Percentiles rank a stretch among this genome's conserved stretches.
Conservation (phyloP, 2,888 invertebrate species). For the Perizoma flavofasciatum region DNA sequence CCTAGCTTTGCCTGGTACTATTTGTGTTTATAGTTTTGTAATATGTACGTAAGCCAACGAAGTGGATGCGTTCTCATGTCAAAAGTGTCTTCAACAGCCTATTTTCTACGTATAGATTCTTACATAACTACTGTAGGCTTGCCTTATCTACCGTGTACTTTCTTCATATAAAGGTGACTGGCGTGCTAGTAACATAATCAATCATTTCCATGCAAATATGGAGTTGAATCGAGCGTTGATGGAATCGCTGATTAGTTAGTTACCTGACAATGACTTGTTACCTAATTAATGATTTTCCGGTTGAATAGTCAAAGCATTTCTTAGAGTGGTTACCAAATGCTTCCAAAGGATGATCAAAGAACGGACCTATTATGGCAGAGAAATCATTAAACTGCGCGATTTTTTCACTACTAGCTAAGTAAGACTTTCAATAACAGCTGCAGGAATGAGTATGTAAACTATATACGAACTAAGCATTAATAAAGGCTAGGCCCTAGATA, state of each 20-base stretch:
- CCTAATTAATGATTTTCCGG: no score
- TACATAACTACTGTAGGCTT: slow-evolving; percentile 31
- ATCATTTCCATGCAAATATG: slow-evolving; percentile 21
- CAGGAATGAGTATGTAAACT: not conserved
- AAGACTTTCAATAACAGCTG: no score
- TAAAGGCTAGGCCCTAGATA: slow-evolving; percentile 29
- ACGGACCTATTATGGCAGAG: no score
- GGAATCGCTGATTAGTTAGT: slow-evolving; percentile 5
- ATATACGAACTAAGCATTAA: not conserved
- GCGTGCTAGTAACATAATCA: slow-evolving; percentile 17
- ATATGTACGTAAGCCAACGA: slow-evolving; percentile 43
- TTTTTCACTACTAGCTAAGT: no score
- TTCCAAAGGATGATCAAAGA: no score
- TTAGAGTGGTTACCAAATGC: no score
- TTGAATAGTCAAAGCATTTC: no score
- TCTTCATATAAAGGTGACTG: slow-evolving; percentile 26
- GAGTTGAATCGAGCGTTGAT: slow-evolving; percentile 11
- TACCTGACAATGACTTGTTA: not conserved
- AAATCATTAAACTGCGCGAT: no score
- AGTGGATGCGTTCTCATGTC: slow-evolving; percentile 53
- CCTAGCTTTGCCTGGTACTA: slow-evolving; percentile 14
- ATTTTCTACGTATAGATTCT: slow-evolving; percentile 31
- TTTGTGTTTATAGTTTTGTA: slow-evolving; percentile 14
- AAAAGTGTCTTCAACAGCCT: slow-evolving; percentile 40
- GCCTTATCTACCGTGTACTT: slow-evolving; percentile 25